A percentile compares a stretch with the other conserved stretches of the same genome.
These are phyloP conservation scores for Aphelinus atriplicis DNA, from an alignment of 1,140 invertebrate genomes.

Conservation along the genomic window DNA sequence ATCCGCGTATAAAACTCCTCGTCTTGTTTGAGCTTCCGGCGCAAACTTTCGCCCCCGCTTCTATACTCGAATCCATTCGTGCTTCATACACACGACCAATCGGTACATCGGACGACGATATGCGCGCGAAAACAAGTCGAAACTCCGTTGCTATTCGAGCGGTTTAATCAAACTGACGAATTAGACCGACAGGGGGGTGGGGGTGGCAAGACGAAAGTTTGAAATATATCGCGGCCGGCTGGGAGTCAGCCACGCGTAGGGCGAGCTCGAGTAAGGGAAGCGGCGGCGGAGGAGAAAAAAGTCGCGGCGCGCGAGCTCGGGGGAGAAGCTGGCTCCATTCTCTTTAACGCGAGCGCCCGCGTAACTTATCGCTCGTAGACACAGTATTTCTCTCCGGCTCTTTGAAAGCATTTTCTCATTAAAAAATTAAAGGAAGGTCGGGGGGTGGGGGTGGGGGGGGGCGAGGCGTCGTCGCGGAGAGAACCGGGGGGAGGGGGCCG, in stretches of 20 bases:
- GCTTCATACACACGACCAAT: no score
- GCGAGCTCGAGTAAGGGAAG: slow-evolving; percentile 11
- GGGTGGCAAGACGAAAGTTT: no score
- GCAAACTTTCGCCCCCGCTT: no score
- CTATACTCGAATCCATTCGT: no score
- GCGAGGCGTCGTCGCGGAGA: slow-evolving; percentile 11
- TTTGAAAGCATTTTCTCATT: slow-evolving; percentile 69
- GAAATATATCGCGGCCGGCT: no score
- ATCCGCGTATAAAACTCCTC: no score
- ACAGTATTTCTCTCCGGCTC: slow-evolving; percentile 64
- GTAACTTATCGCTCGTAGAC: slow-evolving; percentile 65
- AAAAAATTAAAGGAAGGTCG: slow-evolving; percentile 64
- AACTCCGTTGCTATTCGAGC: no score
- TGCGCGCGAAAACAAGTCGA: slow-evolving; percentile 11
- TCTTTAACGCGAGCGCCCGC: slow-evolving; percentile 51
- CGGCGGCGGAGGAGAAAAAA: slow-evolving; percentile 21
- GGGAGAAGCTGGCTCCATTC: slow-evolving; percentile 51
- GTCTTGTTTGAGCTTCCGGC: no score
- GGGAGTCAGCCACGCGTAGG: background rate
- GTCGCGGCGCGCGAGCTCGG: slow-evolving; percentile 27
- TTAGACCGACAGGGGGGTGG: no score
- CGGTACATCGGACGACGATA: no score
- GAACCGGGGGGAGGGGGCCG: slow-evolving; percentile 27
- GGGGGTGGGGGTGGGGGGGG: slow-evolving; percentile 13
- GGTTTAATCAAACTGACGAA: no score